phyloP scores from a whole-genome alignment of 2,888 invertebrate species.

The Blera fallax region DNA sequence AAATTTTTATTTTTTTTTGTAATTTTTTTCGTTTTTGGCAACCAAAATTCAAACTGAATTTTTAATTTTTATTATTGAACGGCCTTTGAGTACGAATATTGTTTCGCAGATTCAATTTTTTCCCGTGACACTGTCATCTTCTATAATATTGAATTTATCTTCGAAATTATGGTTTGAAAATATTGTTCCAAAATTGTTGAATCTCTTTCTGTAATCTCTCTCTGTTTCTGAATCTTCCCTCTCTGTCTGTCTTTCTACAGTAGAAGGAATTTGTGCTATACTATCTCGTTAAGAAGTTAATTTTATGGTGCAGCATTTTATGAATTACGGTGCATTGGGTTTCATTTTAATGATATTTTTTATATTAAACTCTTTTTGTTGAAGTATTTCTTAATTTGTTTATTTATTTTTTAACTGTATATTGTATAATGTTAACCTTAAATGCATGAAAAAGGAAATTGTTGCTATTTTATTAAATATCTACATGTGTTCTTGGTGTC shows the following conservation, averaged over 20 bases:
- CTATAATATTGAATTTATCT: neutral
- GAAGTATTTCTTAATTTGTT: too few relatives aligned
- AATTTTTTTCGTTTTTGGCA: neutral
- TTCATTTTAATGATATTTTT: neutral
- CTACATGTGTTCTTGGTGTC: conserved; percentile 59
- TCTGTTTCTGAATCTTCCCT: conserved; percentile 2
- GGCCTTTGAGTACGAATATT: neutral
- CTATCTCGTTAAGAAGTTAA: conserved; percentile 1
- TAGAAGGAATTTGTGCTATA: neutral
- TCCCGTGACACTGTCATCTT: conserved; percentile 9
- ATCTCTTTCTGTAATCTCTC: neutral
- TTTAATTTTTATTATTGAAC: neutral
- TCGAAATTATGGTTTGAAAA: conserved; percentile 14
- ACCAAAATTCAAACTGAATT: neutral
- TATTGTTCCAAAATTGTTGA: neutral
- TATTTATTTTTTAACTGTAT: neutral
- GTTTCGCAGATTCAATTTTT: conserved; percentile 25
- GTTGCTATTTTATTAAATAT: conserved; percentile 45
- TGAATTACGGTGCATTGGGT: conserved; percentile 4
- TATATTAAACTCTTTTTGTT: neutral
- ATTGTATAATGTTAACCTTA: neutral
- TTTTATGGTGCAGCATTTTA: conserved; percentile 27
- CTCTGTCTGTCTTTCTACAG: neutral
- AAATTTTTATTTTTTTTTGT: neutral
- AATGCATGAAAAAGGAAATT: conserved; percentile 7